Evolutionary conservation across 2,113 vertebrate species (phyloP).

Genomic region (Daphoenositta chrysoptera): DNA sequence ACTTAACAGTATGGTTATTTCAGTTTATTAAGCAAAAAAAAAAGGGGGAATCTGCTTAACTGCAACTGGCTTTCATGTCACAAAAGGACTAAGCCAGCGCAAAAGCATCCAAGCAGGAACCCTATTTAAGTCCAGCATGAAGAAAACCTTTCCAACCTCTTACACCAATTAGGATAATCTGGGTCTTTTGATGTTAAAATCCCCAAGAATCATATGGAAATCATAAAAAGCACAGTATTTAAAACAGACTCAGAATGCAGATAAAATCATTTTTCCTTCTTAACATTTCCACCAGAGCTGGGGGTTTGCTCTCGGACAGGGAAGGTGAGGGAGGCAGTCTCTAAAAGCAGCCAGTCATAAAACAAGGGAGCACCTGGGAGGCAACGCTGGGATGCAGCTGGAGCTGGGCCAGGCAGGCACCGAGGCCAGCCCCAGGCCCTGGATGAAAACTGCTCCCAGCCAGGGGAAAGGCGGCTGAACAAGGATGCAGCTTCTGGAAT

Average conservation of each 20-base stretch:
- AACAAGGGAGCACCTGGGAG: not conserved
- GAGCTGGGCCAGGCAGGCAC: not conserved
- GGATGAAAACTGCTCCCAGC: not conserved
- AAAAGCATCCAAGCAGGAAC: conserved; percentile 19
- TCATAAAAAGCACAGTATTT: conserved; percentile 50
- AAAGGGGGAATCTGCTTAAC: not conserved
- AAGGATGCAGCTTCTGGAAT: not conserved
- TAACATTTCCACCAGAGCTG: not conserved
- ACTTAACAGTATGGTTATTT: conserved; percentile 47
- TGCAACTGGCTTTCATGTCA: conserved; percentile 15
- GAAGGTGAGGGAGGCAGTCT: not conserved
- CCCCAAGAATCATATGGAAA: conserved; percentile 55
- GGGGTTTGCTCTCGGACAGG: not conserved
- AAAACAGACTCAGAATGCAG: conserved; percentile 28
- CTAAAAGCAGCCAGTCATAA: not conserved
- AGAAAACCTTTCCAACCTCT: conserved; percentile 36
- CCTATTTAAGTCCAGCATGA: conserved; percentile 28
- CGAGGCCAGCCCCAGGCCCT: not conserved
- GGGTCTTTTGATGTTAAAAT: conserved; percentile 46
- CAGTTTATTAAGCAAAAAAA: conserved; percentile 35
- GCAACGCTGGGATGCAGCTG: not conserved
- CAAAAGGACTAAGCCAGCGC: conserved; percentile 2
- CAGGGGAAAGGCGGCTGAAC: not conserved
- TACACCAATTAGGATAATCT: conserved; percentile 58
- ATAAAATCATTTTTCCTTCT: conserved; percentile 31